These are phyloP conservation scores for Chaetodon auriga DNA, from an alignment of 2,113 vertebrate species.

Conservation along the genomic window DNA sequence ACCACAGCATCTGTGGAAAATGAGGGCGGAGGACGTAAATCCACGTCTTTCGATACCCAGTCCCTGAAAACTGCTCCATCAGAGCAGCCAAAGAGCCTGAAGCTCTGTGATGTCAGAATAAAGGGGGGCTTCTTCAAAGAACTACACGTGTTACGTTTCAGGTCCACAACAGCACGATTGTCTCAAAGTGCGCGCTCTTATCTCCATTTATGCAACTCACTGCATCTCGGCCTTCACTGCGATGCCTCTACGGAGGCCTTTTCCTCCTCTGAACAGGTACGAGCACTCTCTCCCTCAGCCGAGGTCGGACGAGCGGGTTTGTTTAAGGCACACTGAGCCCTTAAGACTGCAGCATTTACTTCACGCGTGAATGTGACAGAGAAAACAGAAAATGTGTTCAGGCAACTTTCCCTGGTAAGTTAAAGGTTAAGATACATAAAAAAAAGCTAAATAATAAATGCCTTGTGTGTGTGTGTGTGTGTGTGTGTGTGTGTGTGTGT, in stretches of 20 bases:
- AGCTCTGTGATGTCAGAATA: not conserved
- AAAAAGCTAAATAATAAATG: slow-evolving; percentile 54
- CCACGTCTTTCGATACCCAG: not conserved
- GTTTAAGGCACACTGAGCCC: not conserved
- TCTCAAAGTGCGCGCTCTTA: not conserved
- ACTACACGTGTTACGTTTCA: too few species aligned
- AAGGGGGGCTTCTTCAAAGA: not conserved
- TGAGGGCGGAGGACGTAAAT: not conserved
- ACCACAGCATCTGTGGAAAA: slow-evolving; percentile 1
- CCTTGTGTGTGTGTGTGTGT: slow-evolving; percentile 46
- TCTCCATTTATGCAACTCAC: not conserved
- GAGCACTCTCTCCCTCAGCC: not conserved
- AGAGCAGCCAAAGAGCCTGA: not conserved
- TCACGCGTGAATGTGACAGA: slow-evolving; percentile 6
- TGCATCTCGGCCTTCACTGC: not conserved
- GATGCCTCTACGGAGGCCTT: not conserved
- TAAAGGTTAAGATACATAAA: slow-evolving; percentile 42
- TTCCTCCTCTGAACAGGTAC: not conserved
- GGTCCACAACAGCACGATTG: too few species aligned
- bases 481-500: slow-evolving; percentile 38
- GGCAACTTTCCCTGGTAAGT: slow-evolving; percentile 44
- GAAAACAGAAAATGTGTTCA: slow-evolving; percentile 40
- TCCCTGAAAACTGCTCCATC: not conserved
- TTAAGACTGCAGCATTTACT: not conserved
- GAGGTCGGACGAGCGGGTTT: not conserved